These are phyloP conservation scores for Aplodontia rufa DNA, from an alignment of 2,113 vertebrate species.

Conservation along the genomic window DNA sequence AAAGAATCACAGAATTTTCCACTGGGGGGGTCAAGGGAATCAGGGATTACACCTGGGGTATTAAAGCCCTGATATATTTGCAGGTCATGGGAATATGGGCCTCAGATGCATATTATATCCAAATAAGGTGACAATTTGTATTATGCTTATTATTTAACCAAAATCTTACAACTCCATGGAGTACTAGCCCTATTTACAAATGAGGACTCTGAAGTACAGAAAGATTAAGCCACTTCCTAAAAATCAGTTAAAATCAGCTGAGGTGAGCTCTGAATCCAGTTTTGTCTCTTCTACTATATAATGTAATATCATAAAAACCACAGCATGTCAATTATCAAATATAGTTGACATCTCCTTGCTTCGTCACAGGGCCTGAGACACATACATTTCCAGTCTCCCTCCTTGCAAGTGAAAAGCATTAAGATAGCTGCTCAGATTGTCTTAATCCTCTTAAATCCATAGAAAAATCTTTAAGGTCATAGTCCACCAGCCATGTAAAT, in stretches of 20 bases:
- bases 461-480: constrained; percentile 47
- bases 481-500: constrained; percentile 19
- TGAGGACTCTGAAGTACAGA: not conserved
- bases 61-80: no score
- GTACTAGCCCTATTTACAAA: not conserved
- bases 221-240: not conserved
- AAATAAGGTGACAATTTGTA: not conserved
- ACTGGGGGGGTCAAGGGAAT: not conserved
- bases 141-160: not conserved
- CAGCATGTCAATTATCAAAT: not conserved
- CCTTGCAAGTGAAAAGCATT: not conserved
- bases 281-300: not conserved
- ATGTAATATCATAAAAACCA: not conserved
- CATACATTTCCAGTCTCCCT: not conserved
- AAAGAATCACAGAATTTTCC: not conserved
- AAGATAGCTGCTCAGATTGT: constrained; percentile 38
- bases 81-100: not conserved
- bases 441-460: constrained; percentile 44
- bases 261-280: not conserved
- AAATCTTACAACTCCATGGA: not conserved
- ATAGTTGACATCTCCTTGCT: not conserved
- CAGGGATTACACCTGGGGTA: not conserved
- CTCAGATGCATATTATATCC: not conserved
- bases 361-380: not conserved
- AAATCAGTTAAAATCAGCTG: constrained; percentile 27